phyloP scores from a whole-genome alignment of 2,888 invertebrate genomes.

The Aporophyla nigra region DNA sequence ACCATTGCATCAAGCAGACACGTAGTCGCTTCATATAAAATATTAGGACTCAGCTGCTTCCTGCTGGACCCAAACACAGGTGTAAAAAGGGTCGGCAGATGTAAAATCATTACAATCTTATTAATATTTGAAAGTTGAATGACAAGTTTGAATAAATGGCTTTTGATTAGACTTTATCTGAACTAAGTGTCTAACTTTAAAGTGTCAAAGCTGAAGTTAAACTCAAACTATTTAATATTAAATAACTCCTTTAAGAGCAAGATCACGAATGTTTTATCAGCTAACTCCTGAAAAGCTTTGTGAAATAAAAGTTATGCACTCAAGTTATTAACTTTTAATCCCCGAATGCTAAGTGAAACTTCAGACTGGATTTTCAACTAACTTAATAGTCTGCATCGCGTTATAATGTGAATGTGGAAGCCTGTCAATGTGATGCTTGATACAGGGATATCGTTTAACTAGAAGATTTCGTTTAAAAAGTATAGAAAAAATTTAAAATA shows the following conservation, averaged over 20 bases:
- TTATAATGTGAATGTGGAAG: not conserved
- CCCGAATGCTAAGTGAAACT: constrained; percentile 31
- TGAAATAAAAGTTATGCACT: constrained; percentile 38
- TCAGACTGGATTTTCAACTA: constrained; percentile 10
- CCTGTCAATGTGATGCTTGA: not conserved
- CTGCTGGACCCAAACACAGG: too few species aligned
- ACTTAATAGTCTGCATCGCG: not conserved
- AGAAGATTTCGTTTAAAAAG: not conserved
- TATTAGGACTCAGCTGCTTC: too few species aligned
- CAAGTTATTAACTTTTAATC: constrained; percentile 20
- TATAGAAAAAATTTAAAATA: too few species aligned
- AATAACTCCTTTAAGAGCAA: constrained; percentile 26
- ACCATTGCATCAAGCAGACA: too few species aligned
- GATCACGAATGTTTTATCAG: constrained; percentile 37
- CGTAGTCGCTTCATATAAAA: too few species aligned
- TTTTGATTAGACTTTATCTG: not conserved
- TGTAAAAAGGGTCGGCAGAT: too few species aligned
- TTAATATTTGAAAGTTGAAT: too few species aligned
- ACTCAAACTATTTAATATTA: constrained; percentile 24
- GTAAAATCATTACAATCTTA: too few species aligned
- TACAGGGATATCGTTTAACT: constrained; percentile 1
- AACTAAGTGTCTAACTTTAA: constrained; percentile 14
- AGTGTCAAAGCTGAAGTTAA: constrained; percentile 38
- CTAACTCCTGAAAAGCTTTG: constrained; percentile 18
- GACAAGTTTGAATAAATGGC: too few species aligned